Conservation (phyloP, 2,113 vertebrate species). For the Salvator merianae region DNA sequence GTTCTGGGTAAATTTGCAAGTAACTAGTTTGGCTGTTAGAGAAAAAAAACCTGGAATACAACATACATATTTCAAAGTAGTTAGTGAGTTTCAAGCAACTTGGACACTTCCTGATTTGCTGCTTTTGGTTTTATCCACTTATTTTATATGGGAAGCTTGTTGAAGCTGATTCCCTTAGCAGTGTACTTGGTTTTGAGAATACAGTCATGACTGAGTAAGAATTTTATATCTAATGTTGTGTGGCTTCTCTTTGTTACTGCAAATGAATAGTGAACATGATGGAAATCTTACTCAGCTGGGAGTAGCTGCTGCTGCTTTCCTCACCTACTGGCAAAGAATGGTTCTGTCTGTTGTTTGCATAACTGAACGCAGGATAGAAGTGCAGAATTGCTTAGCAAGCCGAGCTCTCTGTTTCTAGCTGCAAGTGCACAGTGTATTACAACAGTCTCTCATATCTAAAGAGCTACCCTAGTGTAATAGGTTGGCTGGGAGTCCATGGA, state of each 20-base stretch:
- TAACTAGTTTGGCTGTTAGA: background rate
- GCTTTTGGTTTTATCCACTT: background rate
- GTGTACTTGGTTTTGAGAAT: background rate
- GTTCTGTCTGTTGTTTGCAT: background rate
- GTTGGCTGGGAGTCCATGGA: no score
- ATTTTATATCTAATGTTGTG: slow-evolving; percentile 20
- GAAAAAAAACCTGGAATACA: background rate
- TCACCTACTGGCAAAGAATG: background rate
- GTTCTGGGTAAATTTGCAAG: background rate
- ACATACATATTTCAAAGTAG: background rate
- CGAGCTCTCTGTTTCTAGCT: background rate
- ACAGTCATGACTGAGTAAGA: background rate
- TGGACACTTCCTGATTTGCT: background rate
- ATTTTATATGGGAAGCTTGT: background rate
- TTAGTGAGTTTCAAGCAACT: background rate
- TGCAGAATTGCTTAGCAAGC: no score
- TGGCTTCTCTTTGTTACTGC: slow-evolving; percentile 11
- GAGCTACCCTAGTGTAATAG: no score
- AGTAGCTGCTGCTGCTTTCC: background rate
- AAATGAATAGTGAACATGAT: background rate
- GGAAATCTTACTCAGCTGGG: background rate
- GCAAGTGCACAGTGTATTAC: no score
- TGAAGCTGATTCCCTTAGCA: background rate
- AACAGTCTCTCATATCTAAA: no score
- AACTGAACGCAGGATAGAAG: background rate